Conservation (phyloP, 1,140 invertebrate species). For the Chrysopa pallens region DNA sequence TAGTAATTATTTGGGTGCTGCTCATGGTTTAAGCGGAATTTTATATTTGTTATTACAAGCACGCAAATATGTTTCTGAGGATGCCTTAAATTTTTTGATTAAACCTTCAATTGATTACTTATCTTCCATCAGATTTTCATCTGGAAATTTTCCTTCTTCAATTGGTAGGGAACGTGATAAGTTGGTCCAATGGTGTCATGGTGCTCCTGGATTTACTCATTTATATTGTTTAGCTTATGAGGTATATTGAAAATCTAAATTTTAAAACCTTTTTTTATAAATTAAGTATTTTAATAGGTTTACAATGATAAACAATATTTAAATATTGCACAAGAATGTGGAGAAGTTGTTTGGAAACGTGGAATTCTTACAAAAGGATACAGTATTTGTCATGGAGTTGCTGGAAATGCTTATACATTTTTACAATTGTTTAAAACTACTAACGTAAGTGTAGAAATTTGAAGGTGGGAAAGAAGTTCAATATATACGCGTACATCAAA, state of each 20-base stretch:
- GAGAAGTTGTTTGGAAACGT: conserved; percentile 65
- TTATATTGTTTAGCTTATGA: conserved; percentile 57
- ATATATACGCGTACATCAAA: too few relatives aligned
- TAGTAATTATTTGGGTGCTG: conserved; percentile 71
- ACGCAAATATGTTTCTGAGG: conserved; percentile 21
- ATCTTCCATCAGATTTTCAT: conserved; percentile 35
- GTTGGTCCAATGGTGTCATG: conserved; percentile 92
- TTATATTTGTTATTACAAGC: conserved; percentile 65
- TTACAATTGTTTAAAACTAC: conserved; percentile 65
- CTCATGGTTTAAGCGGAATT: conserved; percentile 77
- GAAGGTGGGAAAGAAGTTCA: too few relatives aligned
- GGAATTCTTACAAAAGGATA: conserved; percentile 82
- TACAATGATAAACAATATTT: conserved; percentile 60
- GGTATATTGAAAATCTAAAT: conserved; percentile 25
- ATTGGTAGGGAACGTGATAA: conserved; percentile 47
- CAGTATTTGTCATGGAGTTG: conserved; percentile 79
- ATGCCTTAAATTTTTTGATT: conserved; percentile 30
- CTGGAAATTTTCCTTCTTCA: conserved; percentile 78
- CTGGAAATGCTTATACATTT: conserved; percentile 84
- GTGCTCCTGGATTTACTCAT: conserved; percentile 72
- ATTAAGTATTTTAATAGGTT: conserved; percentile 26
- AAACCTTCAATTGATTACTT: conserved; percentile 49
- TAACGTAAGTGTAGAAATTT: conserved; percentile 41
- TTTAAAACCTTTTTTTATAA: conserved; percentile 1
- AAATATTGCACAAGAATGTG: conserved; percentile 46